Base-by-base conservation (phyloP, 1,140 invertebrate genomes). In the Drosophila funebris region DNA sequence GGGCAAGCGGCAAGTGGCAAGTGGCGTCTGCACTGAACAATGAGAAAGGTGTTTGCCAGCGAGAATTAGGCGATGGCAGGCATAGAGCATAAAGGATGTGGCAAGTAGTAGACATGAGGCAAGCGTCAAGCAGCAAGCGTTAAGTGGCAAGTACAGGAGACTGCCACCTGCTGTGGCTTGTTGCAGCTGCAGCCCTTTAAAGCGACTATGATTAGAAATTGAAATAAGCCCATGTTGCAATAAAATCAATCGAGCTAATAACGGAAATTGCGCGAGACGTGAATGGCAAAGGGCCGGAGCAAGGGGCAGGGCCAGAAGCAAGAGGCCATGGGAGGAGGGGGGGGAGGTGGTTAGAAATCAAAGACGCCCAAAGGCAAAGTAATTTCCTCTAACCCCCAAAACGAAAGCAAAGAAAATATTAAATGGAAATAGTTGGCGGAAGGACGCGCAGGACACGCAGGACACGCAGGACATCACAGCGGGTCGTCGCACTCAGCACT, bases 231-330 rank as follows among this genome's bases (percentile, higher is more conserved):
- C 13, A 33, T 9, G 76, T 54, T 67, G 63, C 78, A 66, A 87
- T 78, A 85, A 87, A 87, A 81, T 71, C 77, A 87, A 85, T 87
- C 81, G 82, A 87, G 81, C 81, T 87, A 85, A 85, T 85, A 85
- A 78, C 66, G 74, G 70, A 87, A 87, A 83, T 83, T 84, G 76
- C 79, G 31, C 50, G 8, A 36, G 37, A n/a, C 7, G 18, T 13
- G 39, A 50, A 20, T 62, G 60, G 20, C n/a, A n/a, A 0, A 41
- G 53, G 24, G 14, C 14, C 1, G 24, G 4, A 50, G 41, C 5
- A 39, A 11, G 14, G 27, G 20, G 27, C 3, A 41, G 53, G 24
- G 14, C 14, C 1, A 14, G 4, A 50, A n/a, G 41, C 5, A 39
- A 11, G 14, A 18, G 20, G 27, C 3, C n/a, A n/a, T n/a, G n/a